Percentiles rank a stretch among this genome's conserved stretches.
phyloP scores from a whole-genome alignment of 1,140 invertebrate species.

The Chrysomallon squamiferum region DNA sequence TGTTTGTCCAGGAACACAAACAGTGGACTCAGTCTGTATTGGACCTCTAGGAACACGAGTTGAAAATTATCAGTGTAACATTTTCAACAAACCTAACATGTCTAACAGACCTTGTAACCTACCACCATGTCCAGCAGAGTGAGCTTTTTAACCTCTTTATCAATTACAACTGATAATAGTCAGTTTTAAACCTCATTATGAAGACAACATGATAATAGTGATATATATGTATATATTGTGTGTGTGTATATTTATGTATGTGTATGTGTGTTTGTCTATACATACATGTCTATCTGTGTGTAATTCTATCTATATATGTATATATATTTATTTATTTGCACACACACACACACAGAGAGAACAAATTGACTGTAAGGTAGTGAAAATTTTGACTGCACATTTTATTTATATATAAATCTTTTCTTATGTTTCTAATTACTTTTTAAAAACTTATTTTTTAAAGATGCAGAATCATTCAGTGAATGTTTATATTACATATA shows the following conservation, averaged over 20 bases:
- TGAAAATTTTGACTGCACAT: too few relatives aligned
- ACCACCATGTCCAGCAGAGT: constrained; percentile 18
- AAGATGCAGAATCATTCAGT: too few relatives aligned
- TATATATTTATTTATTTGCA: neutral
- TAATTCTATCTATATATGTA: neutral
- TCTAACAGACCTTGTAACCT: constrained; percentile 11
- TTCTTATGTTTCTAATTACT: too few relatives aligned
- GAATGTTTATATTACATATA: too few relatives aligned
- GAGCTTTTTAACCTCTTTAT: neutral
- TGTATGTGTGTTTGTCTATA: too few relatives aligned
- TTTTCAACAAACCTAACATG: constrained; percentile 7
- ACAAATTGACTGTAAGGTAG: too few relatives aligned
- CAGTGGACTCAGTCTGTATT: constrained; percentile 8
- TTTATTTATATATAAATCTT: too few relatives aligned
- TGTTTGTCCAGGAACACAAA: constrained; percentile 15
- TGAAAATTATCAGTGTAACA: constrained; percentile 14
- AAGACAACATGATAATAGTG: too few relatives aligned
- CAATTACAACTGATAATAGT: too few relatives aligned
- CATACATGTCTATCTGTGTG: neutral
- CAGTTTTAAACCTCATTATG: too few relatives aligned
- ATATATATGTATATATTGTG: neutral
- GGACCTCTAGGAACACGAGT: neutral
- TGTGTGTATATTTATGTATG: neutral
- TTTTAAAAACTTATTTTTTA: too few relatives aligned
- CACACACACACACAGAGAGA: too few relatives aligned